phyloP scores from a whole-genome alignment of 2,888 invertebrate genomes.

The Caenorhabditis sp. region DNA sequence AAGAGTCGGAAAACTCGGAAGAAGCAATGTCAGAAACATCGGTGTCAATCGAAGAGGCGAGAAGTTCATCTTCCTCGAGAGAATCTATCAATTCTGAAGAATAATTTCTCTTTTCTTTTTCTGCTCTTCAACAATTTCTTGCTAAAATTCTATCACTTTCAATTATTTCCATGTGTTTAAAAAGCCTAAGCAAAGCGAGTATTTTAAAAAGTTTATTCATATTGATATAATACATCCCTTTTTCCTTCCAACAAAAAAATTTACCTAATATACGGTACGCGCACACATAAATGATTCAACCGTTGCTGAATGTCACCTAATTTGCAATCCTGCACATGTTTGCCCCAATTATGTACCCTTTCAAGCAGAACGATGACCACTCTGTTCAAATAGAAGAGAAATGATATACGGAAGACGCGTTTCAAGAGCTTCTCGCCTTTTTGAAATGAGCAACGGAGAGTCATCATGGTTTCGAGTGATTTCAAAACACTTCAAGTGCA shows the following conservation, averaged over 20 bases:
- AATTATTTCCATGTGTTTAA: not conserved
- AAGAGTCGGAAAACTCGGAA: conserved; percentile 31
- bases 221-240: not conserved
- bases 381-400: conserved; percentile 10
- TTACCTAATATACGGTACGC: too few species aligned
- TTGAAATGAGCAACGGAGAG: conserved; percentile 20
- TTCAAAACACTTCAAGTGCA: conserved; percentile 33
- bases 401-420: not conserved
- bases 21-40: conserved; percentile 48
- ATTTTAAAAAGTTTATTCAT: conserved; percentile 1
- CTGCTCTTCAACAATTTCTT: not conserved
- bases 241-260: conserved; percentile 6
- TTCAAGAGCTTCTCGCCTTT: conserved; percentile 43
- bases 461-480: conserved; percentile 38
- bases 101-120: not conserved
- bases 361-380: conserved; percentile 3
- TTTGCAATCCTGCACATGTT: conserved; percentile 26
- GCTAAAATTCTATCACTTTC: not conserved
- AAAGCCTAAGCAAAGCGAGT: conserved; percentile 37
- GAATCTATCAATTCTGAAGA: conserved; percentile 44
- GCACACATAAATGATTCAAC: too few species aligned
- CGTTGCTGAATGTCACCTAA: conserved; percentile 4
- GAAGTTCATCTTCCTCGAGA: conserved; percentile 27
- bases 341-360: conserved; percentile 26
- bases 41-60: conserved; percentile 43